These are phyloP conservation scores for Heliornis fulica DNA, from an alignment of 2,113 vertebrate species.

Conservation along the genomic window DNA sequence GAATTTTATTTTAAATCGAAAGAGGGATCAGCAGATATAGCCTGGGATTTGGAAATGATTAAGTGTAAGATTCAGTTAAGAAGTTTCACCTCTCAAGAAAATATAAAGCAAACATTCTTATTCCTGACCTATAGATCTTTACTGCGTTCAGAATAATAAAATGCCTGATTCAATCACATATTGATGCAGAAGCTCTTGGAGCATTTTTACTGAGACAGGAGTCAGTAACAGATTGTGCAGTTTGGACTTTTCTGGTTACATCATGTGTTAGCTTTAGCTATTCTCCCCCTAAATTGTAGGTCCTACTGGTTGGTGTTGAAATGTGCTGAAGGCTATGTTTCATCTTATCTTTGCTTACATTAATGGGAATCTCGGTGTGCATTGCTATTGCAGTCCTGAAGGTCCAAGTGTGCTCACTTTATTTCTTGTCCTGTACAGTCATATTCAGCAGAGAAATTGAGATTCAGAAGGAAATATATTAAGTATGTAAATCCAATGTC, in stretches of 20 bases:
- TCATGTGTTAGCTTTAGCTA: slow-evolving; percentile 10
- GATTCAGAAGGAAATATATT: not conserved
- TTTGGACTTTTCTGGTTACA: not conserved
- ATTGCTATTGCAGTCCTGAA: not conserved
- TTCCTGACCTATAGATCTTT: slow-evolving; percentile 50
- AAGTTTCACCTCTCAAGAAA: slow-evolving; percentile 63
- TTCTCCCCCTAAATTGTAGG: not conserved
- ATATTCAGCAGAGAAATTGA: not conserved
- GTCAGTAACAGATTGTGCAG: not conserved
- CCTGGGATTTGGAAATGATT: slow-evolving; percentile 74
- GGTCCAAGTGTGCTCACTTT: not conserved
- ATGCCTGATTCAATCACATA: slow-evolving; percentile 1
- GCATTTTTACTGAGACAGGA: not conserved
- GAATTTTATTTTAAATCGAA: slow-evolving; percentile 75
- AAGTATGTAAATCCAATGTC: not conserved
- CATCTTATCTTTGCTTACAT: not conserved
- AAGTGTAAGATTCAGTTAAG: slow-evolving; percentile 70
- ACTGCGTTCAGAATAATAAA: slow-evolving; percentile 36
- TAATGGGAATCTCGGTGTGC: not conserved
- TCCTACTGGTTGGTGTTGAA: not conserved
- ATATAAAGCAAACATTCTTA: slow-evolving; percentile 64
- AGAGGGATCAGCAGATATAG: slow-evolving; percentile 63
- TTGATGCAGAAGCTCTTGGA: not conserved
- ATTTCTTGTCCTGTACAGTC: not conserved
- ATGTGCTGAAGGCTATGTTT: not conserved